Base-by-base conservation (phyloP, 2,888 invertebrate species). In the Chrysolina americana region DNA sequence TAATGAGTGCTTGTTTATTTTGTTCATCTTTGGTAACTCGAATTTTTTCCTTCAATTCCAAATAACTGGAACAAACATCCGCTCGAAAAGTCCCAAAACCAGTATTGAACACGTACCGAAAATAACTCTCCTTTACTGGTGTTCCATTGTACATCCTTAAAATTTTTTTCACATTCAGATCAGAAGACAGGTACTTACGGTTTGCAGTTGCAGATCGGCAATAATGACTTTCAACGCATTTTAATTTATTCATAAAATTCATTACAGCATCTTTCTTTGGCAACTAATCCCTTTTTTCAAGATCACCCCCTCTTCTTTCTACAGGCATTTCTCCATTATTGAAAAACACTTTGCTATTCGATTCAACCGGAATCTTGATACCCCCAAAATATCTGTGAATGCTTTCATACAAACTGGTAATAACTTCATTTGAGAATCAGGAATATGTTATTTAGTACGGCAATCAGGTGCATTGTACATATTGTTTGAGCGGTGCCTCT, bases 11-110 rank as follows among this genome's bases (percentile, higher is more conserved):
- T 21, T 56, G 68, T 76, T 81, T 81, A 62, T 78, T 75, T 65
- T 53, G 23, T 74, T 47, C 62, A 65, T 77, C 78, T 69, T 71
- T 75, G 62, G 76, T 76, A 19, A 64, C 48, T 80, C 81, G 83
- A 48, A 83, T 79, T 68, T 79, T 81, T 77, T 81, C 81, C 41
- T n/a, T 73, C 50, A 84, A 36, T 76, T 81, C 76, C 17, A 83
- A 65, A 71, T 81, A 83, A 73, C 68, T 82, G 13, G 81, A 83
- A 68, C 83, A 82, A 47, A 80, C 78, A 65, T 82, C 82, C 13
- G 80, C 80, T 23, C 72, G 66, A 41, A 81, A 82, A 44, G 71
- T 71, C 3, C 81, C 80, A 78, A 83, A 83, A 17, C 83, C 81
- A 53, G 69, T 80, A 48, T 81, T 83, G 63, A 83, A 84, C 70